A percentile compares a stretch with the other conserved stretches of the same genome.
phyloP scores from a whole-genome alignment of 2,113 vertebrate species.

The Cinclus cinclus region DNA sequence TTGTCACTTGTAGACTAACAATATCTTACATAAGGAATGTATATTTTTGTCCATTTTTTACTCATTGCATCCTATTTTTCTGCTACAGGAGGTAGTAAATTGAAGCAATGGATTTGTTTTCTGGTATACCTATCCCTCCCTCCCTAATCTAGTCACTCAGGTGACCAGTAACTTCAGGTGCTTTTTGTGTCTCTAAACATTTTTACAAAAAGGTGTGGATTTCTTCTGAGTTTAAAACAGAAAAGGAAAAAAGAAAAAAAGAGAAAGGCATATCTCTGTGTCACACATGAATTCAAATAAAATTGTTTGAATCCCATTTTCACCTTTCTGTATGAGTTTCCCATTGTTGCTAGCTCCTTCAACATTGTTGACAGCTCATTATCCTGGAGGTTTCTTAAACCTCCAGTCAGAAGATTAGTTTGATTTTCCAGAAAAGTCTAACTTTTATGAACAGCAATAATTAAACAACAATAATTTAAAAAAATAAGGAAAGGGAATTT shows the following conservation, averaged over 20 bases:
- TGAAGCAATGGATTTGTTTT: neutral
- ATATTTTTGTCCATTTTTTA: neutral
- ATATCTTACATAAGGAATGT: neutral
- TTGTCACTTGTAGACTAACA: neutral
- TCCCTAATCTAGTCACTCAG: neutral
- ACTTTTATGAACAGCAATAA: neutral
- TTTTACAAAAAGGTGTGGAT: neutral
- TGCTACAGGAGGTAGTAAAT: neutral
- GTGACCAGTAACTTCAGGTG: neutral
- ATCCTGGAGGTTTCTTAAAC: neutral
- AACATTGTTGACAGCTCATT: neutral
- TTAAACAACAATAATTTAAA: neutral
- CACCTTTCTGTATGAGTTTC: neutral
- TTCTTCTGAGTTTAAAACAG: neutral
- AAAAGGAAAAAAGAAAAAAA: fast-evolving
- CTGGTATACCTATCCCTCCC: neutral
- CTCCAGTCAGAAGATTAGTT: neutral
- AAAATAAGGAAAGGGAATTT: neutral
- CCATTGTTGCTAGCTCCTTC: neutral
- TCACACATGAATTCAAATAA: neutral
- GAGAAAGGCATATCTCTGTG: neutral
- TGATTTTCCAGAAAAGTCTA: neutral
- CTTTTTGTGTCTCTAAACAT: neutral
- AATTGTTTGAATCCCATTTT: neutral
- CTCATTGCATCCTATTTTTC: neutral